These are phyloP conservation scores for Rhizomys pruinosus DNA, from an alignment of 2,113 vertebrate genomes.

Conservation along the genomic window DNA sequence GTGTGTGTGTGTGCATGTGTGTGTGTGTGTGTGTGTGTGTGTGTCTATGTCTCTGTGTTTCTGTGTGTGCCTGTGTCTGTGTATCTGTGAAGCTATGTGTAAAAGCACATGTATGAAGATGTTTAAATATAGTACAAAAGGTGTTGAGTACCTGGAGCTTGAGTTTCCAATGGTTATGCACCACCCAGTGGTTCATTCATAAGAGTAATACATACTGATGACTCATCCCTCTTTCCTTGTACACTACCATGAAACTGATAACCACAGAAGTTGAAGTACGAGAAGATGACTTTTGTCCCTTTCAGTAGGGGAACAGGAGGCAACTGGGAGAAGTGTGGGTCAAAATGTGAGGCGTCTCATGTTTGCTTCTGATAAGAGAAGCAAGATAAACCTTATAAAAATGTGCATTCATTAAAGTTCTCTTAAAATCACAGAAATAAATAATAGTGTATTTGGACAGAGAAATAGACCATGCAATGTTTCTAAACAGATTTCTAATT, in stretches of 20 bases:
- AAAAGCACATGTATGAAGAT: not conserved
- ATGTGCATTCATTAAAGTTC: not conserved
- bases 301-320: not conserved
- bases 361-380: not conserved
- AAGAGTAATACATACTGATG: not conserved
- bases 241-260: not conserved
- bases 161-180: not conserved
- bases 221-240: not conserved
- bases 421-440: not conserved
- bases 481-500: not conserved
- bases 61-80: too few species aligned
- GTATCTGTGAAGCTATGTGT: too few species aligned
- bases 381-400: not conserved
- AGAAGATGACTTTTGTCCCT: not conserved
- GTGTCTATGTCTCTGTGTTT: too few species aligned
- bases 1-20: too few species aligned
- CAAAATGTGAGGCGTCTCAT: not conserved
- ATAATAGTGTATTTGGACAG: not conserved
- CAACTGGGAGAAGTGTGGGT: not conserved
- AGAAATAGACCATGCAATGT: not conserved
- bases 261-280: not conserved
- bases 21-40: too few species aligned
- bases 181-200: not conserved
- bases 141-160: not conserved
- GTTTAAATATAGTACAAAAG: fast-evolving